A percentile compares a stretch with the other conserved stretches of the same genome.
These are phyloP conservation scores for Eufriesea mexicana DNA, from an alignment of 1,140 invertebrate species.

Conservation along the genomic window DNA sequence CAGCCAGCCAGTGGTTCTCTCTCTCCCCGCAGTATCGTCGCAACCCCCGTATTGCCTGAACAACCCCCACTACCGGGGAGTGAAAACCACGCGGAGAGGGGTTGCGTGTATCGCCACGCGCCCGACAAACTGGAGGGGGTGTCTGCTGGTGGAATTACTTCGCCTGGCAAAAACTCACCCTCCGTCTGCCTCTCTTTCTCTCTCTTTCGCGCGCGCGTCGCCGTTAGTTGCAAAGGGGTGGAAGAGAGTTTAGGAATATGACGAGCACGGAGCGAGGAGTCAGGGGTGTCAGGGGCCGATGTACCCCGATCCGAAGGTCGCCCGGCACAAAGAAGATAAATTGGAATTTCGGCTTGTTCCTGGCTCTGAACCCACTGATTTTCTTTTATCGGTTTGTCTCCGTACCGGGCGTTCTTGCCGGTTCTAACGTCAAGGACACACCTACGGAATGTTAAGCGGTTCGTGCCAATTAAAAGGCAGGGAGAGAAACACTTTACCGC, in stretches of 20 bases:
- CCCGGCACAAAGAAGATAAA: slow-evolving; percentile 54
- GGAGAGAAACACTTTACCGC: background rate
- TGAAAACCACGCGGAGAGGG: slow-evolving; percentile 51
- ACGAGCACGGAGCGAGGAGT: slow-evolving; percentile 9
- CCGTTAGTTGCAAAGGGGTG: background rate
- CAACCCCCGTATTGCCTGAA: slow-evolving; percentile 46
- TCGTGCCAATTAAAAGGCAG: background rate
- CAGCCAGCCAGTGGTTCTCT: slow-evolving; percentile 49
- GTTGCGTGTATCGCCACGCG: slow-evolving; percentile 68
- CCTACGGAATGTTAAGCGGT: background rate
- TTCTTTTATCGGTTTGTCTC: background rate
- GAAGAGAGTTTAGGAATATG: slow-evolving; percentile 44
- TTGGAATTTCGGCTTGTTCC: slow-evolving; percentile 54
- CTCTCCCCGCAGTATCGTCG: slow-evolving; percentile 44
- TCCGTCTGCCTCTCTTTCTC: slow-evolving; percentile 3
- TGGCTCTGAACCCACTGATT: background rate
- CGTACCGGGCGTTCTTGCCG: background rate
- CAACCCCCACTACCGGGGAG: slow-evolving; percentile 47
- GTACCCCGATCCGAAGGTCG: slow-evolving; percentile 60
- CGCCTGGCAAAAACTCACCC: slow-evolving; percentile 62
- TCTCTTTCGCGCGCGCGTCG: background rate
- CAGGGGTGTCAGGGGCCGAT: slow-evolving; percentile 47
- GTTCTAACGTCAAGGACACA: background rate
- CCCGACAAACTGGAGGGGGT: slow-evolving; percentile 67
- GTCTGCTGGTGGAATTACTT: slow-evolving; percentile 73